Percentiles rank a stretch among this genome's conserved stretches.
These are phyloP conservation scores for Microcebus griseorufus DNA, from an alignment of 2,113 vertebrate species.

Conservation along the genomic window DNA sequence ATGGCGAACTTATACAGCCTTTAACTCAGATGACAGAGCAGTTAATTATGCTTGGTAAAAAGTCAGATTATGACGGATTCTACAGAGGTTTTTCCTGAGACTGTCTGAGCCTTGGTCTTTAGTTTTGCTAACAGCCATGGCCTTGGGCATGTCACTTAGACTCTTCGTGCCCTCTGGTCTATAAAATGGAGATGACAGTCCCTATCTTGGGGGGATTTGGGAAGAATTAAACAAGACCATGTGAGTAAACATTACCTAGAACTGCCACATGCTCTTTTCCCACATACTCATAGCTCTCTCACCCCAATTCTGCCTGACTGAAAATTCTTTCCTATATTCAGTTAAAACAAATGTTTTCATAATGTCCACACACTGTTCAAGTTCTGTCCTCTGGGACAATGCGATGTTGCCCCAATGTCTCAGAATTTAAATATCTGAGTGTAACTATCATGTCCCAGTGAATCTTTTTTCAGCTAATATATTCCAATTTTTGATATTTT, in stretches of 20 bases:
- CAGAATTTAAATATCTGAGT: background rate
- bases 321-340: background rate
- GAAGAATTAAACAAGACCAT: background rate
- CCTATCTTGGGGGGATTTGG: background rate
- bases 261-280: background rate
- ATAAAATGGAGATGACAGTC: too few relatives aligned
- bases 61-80: too few relatives aligned
- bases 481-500: background rate
- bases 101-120: too few relatives aligned
- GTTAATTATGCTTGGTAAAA: background rate
- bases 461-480: background rate
- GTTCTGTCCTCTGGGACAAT: background rate
- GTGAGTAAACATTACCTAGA: fast-evolving
- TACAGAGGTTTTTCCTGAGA: too few relatives aligned
- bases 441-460: fast-evolving
- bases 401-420: fast-evolving
- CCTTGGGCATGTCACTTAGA: background rate
- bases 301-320: fast-evolving
- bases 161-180: fast-evolving
- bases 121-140: background rate
- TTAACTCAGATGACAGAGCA: background rate
- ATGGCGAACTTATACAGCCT: fast-evolving
- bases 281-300: background rate
- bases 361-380: too few relatives aligned
- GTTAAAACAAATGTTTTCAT: too few relatives aligned